Evolutionary conservation across 1,140 invertebrate genomes (phyloP).

Genomic region (Papilio machaon): DNA sequence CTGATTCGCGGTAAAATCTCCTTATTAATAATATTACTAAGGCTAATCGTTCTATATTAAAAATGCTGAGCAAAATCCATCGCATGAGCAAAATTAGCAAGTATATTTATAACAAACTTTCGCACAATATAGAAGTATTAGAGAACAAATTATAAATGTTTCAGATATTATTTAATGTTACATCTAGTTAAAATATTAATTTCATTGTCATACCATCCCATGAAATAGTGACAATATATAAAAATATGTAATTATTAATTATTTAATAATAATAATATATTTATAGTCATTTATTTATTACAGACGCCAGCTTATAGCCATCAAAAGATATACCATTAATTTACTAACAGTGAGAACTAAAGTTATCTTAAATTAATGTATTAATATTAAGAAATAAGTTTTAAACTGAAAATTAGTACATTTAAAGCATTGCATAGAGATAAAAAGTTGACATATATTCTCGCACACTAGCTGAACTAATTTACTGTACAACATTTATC

Average conservation of each 20-base stretch:
- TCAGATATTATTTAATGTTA: neutral
- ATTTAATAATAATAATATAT: no score
- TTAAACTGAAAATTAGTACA: no score
- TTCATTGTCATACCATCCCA: neutral
- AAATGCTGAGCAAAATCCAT: neutral
- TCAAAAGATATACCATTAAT: neutral
- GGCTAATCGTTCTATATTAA: neutral
- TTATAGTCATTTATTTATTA: neutral
- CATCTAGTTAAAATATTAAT: neutral
- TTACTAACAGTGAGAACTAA: neutral
- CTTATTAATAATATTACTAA: neutral
- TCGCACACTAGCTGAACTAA: no score
- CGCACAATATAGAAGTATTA: neutral
- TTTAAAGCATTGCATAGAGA: no score
- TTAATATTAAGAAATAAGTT: no score
- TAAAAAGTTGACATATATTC: no score
- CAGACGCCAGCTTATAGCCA: neutral
- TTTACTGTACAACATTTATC: no score
- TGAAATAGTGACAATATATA: no score
- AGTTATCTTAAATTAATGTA: neutral
- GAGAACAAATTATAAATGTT: neutral
- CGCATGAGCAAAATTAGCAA: constrained; percentile 5
- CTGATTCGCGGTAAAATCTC: no score
- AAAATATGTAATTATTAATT: neutral
- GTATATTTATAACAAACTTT: neutral